Conservation (phyloP, 2,113 vertebrate genomes). For the Notarius quadriscutis region DNA sequence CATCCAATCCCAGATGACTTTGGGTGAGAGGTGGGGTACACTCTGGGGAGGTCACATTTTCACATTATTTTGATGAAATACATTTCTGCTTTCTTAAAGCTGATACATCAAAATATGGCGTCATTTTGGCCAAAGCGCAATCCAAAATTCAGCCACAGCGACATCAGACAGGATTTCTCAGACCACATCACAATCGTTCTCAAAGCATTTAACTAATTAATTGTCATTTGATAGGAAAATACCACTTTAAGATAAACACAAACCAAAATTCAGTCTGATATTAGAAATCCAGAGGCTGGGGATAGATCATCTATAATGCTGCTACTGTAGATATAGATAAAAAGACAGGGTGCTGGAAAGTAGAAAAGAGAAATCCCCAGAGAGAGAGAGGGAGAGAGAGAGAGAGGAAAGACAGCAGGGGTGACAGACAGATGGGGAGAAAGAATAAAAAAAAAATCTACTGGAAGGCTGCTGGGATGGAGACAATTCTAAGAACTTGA, state of each 20-base stretch:
- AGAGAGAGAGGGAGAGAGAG: conserved; percentile 3
- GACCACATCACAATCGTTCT: too few species aligned
- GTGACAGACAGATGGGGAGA: conserved; percentile 10
- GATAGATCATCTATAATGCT: neutral
- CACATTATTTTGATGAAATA: neutral
- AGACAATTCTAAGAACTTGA: conserved; percentile 67
- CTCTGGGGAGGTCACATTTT: too few species aligned
- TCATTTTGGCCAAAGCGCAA: neutral
- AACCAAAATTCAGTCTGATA: neutral
- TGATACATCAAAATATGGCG: neutral
- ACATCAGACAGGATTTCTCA: neutral
- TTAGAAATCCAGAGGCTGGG: neutral
- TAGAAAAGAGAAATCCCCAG: conserved; percentile 28
- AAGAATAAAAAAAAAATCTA: conserved; percentile 11
- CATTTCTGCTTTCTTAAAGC: neutral
- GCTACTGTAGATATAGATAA: neutral
- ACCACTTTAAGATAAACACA: neutral
- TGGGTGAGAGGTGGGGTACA: too few species aligned
- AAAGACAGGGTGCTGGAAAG: conserved; percentile 40
- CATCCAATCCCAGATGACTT: too few species aligned
- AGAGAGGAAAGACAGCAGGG: neutral
- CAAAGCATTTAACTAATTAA: neutral
- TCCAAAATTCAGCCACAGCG: neutral
- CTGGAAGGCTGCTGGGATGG: conserved; percentile 26
- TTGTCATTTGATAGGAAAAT: neutral